phyloP scores from a whole-genome alignment of 2,888 invertebrate species.

The Eurois occulta region DNA sequence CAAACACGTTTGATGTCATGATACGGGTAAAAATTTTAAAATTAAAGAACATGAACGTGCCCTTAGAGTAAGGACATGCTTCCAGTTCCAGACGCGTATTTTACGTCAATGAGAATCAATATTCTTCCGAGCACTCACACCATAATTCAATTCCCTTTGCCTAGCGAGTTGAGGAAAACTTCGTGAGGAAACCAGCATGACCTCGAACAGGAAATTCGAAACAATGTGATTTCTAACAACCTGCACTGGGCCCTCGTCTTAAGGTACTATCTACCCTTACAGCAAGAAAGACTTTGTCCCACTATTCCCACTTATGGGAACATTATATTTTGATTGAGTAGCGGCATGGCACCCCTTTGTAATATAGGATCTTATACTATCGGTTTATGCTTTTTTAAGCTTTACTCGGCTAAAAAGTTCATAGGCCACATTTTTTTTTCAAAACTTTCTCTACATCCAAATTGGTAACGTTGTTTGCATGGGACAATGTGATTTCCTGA shows the following conservation, averaged over 20 bases:
- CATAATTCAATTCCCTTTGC: not conserved
- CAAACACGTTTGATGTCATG: too few relatives aligned
- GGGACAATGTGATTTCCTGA: not conserved
- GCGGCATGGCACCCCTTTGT: too few relatives aligned
- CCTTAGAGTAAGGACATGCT: not conserved
- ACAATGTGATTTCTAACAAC: not conserved
- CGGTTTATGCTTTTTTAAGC: not conserved
- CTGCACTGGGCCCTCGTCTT: too few relatives aligned
- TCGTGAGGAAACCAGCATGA: not conserved
- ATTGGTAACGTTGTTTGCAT: not conserved
- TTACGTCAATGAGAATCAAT: not conserved
- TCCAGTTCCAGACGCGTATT: not conserved
- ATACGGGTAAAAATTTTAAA: not conserved
- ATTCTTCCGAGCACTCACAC: not conserved
- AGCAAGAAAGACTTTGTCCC: not conserved
- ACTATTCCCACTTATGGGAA: not conserved
- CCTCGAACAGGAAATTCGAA: too few relatives aligned
- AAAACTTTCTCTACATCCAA: not conserved
- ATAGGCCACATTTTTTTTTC: not conserved
- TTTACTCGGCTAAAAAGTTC: not conserved
- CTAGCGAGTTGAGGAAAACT: not conserved
- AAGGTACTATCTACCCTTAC: not conserved
- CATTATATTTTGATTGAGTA: not conserved
- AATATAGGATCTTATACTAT: not conserved
- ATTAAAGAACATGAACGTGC: not conserved